Percentiles rank a stretch among this genome's conserved stretches.
These are phyloP conservation scores for Brachyhypopomus occidentalis DNA, from an alignment of 2,113 vertebrate genomes.

Conservation along the genomic window DNA sequence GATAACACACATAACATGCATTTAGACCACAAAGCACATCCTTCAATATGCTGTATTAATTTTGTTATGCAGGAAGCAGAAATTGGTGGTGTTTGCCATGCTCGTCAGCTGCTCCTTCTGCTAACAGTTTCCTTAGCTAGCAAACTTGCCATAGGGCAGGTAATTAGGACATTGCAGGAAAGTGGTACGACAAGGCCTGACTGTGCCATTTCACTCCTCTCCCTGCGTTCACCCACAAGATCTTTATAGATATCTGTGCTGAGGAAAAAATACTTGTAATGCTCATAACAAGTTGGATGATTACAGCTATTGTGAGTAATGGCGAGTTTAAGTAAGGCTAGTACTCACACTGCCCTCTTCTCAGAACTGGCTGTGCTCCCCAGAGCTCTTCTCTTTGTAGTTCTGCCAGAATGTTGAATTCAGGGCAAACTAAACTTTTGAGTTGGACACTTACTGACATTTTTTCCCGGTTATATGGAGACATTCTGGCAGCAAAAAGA, in stretches of 20 bases:
- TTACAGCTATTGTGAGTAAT: background rate
- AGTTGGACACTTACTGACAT: background rate
- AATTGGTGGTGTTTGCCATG: background rate
- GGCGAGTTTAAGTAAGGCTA: slow-evolving; percentile 6
- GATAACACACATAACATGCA: background rate
- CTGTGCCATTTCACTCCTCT: background rate
- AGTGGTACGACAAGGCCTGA: background rate
- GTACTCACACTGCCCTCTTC: background rate
- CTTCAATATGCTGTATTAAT: background rate
- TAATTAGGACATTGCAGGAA: slow-evolving; percentile 23
- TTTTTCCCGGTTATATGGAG: background rate
- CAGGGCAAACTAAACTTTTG: background rate
- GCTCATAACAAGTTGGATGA: background rate
- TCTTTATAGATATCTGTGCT: background rate
- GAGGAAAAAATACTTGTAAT: background rate
- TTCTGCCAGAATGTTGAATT: background rate
- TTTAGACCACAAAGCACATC: background rate
- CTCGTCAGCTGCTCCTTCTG: background rate
- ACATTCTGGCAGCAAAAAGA: background rate
- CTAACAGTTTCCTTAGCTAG: background rate
- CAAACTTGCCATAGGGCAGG: background rate
- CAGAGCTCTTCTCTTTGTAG: slow-evolving; percentile 7
- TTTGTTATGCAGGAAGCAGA: background rate
- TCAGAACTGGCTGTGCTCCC: background rate
- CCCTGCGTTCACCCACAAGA: background rate